These are phyloP conservation scores for Eristalis arbustorum DNA, from an alignment of 2,888 invertebrate species.

Conservation along the genomic window DNA sequence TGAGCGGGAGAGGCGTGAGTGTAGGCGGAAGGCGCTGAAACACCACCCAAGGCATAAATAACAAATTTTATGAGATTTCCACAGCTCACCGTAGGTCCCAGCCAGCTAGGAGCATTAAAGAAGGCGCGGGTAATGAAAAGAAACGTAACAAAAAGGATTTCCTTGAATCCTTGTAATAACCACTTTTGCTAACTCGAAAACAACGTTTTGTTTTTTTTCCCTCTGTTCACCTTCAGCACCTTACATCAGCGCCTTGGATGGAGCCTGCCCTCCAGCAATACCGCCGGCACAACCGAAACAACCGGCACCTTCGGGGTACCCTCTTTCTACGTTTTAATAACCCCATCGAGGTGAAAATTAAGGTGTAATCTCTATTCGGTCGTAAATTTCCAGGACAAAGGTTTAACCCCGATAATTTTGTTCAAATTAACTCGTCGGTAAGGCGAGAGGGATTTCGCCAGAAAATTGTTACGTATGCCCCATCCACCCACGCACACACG, in stretches of 20 bases:
- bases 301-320: conserved; percentile 16
- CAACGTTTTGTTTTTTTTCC: conserved; percentile 7
- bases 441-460: neutral
- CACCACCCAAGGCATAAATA: conserved; percentile 34
- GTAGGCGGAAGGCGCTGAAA: neutral
- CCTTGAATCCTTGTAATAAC: conserved; percentile 28
- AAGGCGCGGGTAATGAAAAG: conserved; percentile 16
- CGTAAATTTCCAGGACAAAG: conserved; percentile 56
- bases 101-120: neutral
- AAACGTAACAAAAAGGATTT: conserved; percentile 24
- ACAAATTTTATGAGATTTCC: conserved; percentile 40
- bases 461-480: neutral
- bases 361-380: conserved; percentile 61
- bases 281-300: neutral
- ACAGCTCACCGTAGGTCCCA: neutral
- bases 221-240: neutral
- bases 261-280: neutral
- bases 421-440: conserved; percentile 49
- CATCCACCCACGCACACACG: neutral
- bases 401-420: conserved; percentile 52
- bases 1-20: neutral
- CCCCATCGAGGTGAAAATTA: conserved; percentile 56
- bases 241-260: neutral
- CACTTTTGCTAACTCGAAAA: conserved; percentile 44
- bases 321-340: conserved; percentile 36